These are phyloP conservation scores for Sialis lutaria DNA, from an alignment of 2,888 invertebrate species.

Conservation along the genomic window DNA sequence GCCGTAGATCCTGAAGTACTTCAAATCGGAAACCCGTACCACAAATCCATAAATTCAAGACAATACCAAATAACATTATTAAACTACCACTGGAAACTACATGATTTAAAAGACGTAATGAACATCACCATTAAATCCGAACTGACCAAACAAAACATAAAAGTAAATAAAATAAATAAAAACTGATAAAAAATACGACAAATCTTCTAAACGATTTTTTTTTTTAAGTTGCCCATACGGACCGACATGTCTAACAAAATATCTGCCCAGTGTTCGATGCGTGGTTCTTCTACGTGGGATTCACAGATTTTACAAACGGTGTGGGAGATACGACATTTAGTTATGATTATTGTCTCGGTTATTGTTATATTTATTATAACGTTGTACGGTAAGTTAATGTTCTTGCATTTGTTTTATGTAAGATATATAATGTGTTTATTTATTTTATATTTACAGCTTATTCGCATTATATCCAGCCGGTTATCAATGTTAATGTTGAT, in stretches of 20 bases:
- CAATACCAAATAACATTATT: slow-evolving; percentile 18
- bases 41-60: slow-evolving; percentile 12
- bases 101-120: slow-evolving; percentile 20
- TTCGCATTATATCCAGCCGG: slow-evolving; percentile 21
- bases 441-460: slow-evolving; percentile 18
- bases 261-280: background rate
- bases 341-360: slow-evolving; percentile 15
- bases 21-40: slow-evolving; percentile 14
- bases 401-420: too few species aligned
- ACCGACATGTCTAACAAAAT: slow-evolving; percentile 1
- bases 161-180: slow-evolving; percentile 11
- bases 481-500: slow-evolving; percentile 20
- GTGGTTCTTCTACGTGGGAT: slow-evolving; percentile 3
- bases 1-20: slow-evolving; percentile 21
- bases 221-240: slow-evolving; percentile 4
- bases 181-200: background rate
- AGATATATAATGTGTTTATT: too few species aligned
- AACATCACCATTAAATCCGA: slow-evolving; percentile 18
- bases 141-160: slow-evolving; percentile 19
- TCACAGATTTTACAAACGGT: slow-evolving; percentile 12
- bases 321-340: slow-evolving; percentile 12
- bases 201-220: slow-evolving; percentile 2
- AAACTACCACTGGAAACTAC: slow-evolving; percentile 24
- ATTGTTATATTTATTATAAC: slow-evolving; percentile 19
- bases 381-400: slow-evolving; percentile 24